Evolutionary conservation across 2,113 vertebrate species (phyloP), one percentile per base, ranked within the genome.

Genomic region (Martes martes): DNA sequence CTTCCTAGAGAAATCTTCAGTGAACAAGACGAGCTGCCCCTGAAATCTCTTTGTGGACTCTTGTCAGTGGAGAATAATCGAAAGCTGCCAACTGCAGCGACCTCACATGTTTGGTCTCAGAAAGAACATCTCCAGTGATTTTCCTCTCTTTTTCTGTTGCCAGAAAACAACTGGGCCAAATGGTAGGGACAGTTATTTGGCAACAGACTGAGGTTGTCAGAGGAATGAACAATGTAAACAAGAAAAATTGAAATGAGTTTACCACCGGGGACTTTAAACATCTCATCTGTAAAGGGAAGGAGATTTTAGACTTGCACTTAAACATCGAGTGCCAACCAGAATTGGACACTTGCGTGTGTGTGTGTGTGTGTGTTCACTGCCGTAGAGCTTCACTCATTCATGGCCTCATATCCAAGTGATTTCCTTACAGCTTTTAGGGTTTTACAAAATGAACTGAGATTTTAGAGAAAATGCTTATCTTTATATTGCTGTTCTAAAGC

Each of bases 201-300:
- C 57, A 96, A 90, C 71, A 81, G 28, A 24, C 31, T 71, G 6
- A n/a, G 61, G 36, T 89, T 95, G 91, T 82, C 87, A 89, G 93
- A 91, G 78, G 82, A 91, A 80, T 61, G 52, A 85, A 91, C 78
- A 85, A 63, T 74, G 78, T 63, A 93, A 85, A 84, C 69, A 92
- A 86, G 67, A 18, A 93, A 94, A 97, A 93, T 71, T 89, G 85
- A 95, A 95, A 94, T 76, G 59, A 97, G 71, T 94, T 79, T 81
- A 76, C 63, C 59, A 47, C 87, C 7, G 10, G 89, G 36, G 79
- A 65, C 31, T 78, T 59, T 95, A 80, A 97, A 96, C 95, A 65
- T 81, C 26, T 71, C 67, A 39, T 78, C 50, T 76, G 63, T 39
- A 93, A 94, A 63, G 74, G 69, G 47, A 94, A 97, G 90, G 33